phyloP scores from a whole-genome alignment of 2,888 invertebrate genomes.

The Craniophora ligustri region DNA sequence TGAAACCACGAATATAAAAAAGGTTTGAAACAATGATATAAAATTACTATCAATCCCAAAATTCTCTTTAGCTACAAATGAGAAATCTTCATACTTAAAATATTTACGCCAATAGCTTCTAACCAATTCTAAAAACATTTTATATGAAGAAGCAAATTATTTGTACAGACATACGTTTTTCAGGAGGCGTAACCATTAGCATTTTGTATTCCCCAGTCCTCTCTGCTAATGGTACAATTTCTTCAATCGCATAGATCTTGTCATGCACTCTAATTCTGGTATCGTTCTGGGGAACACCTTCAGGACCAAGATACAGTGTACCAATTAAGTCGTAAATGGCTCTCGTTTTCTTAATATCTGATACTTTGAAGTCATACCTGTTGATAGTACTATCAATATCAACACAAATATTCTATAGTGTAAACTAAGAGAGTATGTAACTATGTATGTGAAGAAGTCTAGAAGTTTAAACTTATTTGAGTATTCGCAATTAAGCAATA shows the following conservation, averaged over 20 bases:
- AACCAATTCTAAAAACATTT: too few relatives aligned
- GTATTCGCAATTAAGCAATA: too few relatives aligned
- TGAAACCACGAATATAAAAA: too few relatives aligned
- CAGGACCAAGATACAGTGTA: conserved; percentile 88
- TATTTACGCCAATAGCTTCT: too few relatives aligned
- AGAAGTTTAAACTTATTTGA: too few relatives aligned
- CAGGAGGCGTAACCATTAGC: conserved; percentile 66
- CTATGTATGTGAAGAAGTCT: too few relatives aligned
- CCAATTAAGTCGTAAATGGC: conserved; percentile 83
- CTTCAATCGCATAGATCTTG: conserved; percentile 91
- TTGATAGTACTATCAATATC: conserved; percentile 14
- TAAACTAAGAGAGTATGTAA: too few relatives aligned
- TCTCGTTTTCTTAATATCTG: conserved; percentile 77
- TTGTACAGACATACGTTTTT: conserved; percentile 69
- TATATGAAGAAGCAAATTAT: too few relatives aligned
- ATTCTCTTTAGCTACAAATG: too few relatives aligned
- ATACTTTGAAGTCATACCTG: conserved; percentile 89
- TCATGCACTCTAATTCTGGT: conserved; percentile 88
- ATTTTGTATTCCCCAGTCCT: conserved; percentile 79
- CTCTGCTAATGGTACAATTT: conserved; percentile 78
- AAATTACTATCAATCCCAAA: too few relatives aligned
- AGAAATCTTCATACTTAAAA: too few relatives aligned
- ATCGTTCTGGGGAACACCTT: conserved; percentile 88
- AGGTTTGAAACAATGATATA: too few relatives aligned
- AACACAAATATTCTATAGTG: neutral